A percentile compares a stretch with the other conserved stretches of the same genome.
These are phyloP conservation scores for Indicator indicator DNA, from an alignment of 2,113 vertebrate genomes.

Conservation along the genomic window DNA sequence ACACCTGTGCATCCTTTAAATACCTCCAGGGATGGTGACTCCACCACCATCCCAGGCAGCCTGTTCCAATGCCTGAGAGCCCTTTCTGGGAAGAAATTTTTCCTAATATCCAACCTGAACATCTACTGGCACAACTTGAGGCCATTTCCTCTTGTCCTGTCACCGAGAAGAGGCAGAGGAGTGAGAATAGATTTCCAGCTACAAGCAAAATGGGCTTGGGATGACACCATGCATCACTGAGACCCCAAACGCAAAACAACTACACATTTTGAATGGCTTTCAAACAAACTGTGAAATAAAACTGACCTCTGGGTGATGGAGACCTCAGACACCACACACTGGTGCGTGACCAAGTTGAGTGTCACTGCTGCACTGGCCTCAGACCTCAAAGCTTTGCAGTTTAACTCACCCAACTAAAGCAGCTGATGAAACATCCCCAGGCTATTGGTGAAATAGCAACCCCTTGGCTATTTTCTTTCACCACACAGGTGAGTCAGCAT, in stretches of 20 bases:
- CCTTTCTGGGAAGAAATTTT: too few relatives aligned
- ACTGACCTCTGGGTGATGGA: fast-evolving
- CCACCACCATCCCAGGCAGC: too few relatives aligned
- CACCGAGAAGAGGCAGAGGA: neutral
- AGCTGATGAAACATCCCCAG: neutral
- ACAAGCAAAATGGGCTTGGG: neutral
- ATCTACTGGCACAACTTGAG: too few relatives aligned
- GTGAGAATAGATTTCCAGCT: neutral
- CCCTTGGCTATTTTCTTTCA: conserved; percentile 33
- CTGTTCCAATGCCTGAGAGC: too few relatives aligned
- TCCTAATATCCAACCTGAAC: too few relatives aligned
- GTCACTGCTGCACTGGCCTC: neutral
- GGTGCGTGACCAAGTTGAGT: fast-evolving
- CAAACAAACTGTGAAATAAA: neutral
- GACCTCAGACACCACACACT: neutral
- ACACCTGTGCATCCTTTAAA: too few relatives aligned
- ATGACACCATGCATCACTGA: fast-evolving
- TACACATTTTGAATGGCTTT: neutral
- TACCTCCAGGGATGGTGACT: too few relatives aligned
- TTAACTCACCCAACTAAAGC: neutral
- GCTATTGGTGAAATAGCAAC: neutral
- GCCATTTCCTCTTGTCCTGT: too few relatives aligned
- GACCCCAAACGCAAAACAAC: neutral
- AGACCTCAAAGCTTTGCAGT: neutral
- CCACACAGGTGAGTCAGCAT: conserved; percentile 67